Conservation (phyloP, 2,888 invertebrate genomes). For the Andrena fulva region DNA sequence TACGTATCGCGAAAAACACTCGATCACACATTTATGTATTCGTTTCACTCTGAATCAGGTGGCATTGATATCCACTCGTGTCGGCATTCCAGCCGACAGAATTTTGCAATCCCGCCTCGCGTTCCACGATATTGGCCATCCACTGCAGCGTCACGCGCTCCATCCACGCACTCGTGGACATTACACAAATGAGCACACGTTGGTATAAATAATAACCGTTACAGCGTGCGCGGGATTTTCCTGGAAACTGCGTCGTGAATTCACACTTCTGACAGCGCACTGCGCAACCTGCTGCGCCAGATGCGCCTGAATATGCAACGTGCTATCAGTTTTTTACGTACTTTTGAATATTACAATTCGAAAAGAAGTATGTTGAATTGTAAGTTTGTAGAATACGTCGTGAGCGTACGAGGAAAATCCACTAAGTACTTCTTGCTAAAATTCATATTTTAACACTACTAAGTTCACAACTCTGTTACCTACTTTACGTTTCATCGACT, state of each 20-base stretch:
- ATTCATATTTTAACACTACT: too few species aligned
- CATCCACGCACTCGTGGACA: constrained; percentile 15
- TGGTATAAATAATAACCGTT: constrained; percentile 44
- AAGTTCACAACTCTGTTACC: too few species aligned
- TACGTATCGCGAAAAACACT: background rate
- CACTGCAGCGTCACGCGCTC: constrained; percentile 10
- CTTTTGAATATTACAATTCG: background rate
- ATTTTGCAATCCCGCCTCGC: constrained; percentile 27
- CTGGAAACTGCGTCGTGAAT: constrained; percentile 11
- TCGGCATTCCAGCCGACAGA: constrained; percentile 15
- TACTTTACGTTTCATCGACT: too few species aligned
- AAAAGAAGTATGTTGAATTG: background rate
- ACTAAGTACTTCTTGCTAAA: too few species aligned
- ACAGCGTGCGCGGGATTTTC: constrained; percentile 4
- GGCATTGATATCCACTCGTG: background rate
- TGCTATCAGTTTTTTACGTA: background rate
- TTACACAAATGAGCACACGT: background rate
- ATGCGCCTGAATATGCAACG: background rate
- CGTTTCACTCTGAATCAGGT: background rate
- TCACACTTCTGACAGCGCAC: constrained; percentile 25
- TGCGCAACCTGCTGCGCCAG: constrained; percentile 31
- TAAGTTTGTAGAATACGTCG: background rate
- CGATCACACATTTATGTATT: background rate
- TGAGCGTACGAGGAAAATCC: background rate
- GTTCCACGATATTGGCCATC: constrained; percentile 27